Conservation (phyloP, 1,140 invertebrate species). For the Coptotermes formosanus region DNA sequence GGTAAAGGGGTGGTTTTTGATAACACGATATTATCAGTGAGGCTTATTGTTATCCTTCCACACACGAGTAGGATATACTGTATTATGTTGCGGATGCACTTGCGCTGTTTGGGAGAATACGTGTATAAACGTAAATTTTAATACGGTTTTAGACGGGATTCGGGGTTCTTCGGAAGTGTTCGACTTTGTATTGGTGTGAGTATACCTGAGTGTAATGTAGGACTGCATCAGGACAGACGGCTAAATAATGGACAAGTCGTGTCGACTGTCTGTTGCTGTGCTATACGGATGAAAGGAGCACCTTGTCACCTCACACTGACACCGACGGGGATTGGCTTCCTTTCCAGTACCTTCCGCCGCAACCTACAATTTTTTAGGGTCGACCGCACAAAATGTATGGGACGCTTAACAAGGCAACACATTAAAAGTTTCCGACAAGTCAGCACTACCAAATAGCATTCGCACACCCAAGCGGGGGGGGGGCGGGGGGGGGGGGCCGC, state of each 20-base stretch:
- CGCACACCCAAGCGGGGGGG: no score
- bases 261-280: background rate
- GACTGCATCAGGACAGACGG: background rate
- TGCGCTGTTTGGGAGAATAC: no score
- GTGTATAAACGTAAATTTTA: no score
- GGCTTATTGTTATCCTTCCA: no score
- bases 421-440: background rate
- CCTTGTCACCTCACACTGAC: conserved; percentile 12
- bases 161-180: no score
- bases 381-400: background rate
- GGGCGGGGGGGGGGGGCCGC: no score
- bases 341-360: background rate
- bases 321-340: background rate
- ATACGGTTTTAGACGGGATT: no score
- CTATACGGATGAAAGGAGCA: conserved; percentile 3
- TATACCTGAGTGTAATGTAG: background rate
- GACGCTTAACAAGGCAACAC: background rate
- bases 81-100: no score
- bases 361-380: background rate
- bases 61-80: no score
- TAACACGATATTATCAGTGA: no score
- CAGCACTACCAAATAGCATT: background rate
- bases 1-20: no score
- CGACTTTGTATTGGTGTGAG: background rate
- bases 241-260: background rate